Conservation (phyloP, 2,797 vertebrate species). For the Acanthurus leucopareius region DNA sequence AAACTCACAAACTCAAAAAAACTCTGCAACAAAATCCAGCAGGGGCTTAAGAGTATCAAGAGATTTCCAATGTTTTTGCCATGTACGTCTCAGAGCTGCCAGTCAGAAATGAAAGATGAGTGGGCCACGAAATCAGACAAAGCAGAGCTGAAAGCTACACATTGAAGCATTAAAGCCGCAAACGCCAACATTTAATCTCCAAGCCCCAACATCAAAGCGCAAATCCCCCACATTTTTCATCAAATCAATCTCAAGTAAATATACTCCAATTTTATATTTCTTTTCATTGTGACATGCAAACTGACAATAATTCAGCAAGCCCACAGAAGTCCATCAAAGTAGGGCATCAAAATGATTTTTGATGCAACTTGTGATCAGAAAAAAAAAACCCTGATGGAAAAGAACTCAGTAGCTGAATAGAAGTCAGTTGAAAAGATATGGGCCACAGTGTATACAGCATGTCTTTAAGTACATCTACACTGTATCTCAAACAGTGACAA, state of each 20-base stretch:
- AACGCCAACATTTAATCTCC: slow-evolving; percentile 51
- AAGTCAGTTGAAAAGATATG: slow-evolving; percentile 51
- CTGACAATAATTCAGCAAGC: slow-evolving; percentile 41
- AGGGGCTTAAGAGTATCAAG: slow-evolving; percentile 32
- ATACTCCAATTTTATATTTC: slow-evolving; percentile 35
- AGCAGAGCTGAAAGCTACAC: slow-evolving; percentile 31
- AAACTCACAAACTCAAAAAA: slow-evolving; percentile 35
- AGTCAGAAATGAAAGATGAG: slow-evolving; percentile 65
- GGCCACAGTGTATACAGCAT: slow-evolving; percentile 36
- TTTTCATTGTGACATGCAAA: slow-evolving; percentile 43
- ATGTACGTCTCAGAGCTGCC: slow-evolving; percentile 42
- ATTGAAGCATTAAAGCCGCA: slow-evolving; percentile 37
- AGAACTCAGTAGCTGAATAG: slow-evolving; percentile 22
- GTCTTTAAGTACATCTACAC: slow-evolving; percentile 34
- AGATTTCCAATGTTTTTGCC: slow-evolving; percentile 41
- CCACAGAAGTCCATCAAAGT: slow-evolving; percentile 32
- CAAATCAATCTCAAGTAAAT: slow-evolving; percentile 56
- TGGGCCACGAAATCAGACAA: slow-evolving; percentile 43
- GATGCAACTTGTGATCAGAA: slow-evolving; percentile 25
- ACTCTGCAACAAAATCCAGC: slow-evolving; percentile 24
- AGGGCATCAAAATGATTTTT: background rate
- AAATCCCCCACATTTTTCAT: slow-evolving; percentile 50
- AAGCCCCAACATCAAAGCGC: slow-evolving; percentile 46
- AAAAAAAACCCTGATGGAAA: slow-evolving; percentile 30
- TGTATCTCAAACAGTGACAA: slow-evolving; percentile 37